These are phyloP conservation scores for Pterobdella sp. DNA, from an alignment of 2,888 invertebrate genomes.

Conservation along the genomic window DNA sequence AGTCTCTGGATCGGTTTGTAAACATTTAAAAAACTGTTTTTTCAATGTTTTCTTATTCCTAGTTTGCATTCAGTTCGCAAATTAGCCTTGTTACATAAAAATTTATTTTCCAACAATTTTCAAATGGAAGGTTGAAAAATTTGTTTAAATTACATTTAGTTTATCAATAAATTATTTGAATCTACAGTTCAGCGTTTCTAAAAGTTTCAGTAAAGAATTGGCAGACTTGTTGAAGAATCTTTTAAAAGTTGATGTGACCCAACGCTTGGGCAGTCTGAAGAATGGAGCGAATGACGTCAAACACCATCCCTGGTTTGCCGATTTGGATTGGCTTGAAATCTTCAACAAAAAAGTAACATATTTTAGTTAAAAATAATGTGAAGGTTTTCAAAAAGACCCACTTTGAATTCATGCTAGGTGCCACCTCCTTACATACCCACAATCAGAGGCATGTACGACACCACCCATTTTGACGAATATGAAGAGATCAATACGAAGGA, in stretches of 20 bases:
- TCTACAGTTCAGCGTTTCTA: conserved; percentile 12
- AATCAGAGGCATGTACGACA: conserved; percentile 2
- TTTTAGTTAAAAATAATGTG: background rate
- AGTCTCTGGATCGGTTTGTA: conserved; percentile 8
- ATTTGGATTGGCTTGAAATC: conserved; percentile 94
- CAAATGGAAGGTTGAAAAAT: no score
- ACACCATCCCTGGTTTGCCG: conserved; percentile 92
- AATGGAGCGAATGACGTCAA: conserved; percentile 97
- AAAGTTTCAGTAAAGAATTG: conserved; percentile 55
- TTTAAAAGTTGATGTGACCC: conserved; percentile 70
- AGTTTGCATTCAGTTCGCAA: no score
- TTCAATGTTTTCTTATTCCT: no score
- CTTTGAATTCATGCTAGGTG: no score
- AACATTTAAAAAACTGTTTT: background rate
- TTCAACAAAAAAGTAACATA: conserved; percentile 74
- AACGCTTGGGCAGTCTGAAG: conserved; percentile 91
- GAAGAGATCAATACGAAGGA: background rate
- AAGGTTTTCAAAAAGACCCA: background rate
- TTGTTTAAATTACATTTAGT: no score
- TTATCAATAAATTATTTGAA: no score
- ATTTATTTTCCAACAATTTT: no score
- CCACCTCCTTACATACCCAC: conserved; percentile 2
- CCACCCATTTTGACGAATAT: conserved; percentile 1
- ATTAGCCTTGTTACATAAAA: no score
- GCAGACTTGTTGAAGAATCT: conserved; percentile 90